Evolutionary conservation across 2,888 invertebrate genomes (phyloP), one percentile per base, ranked within the genome.

Genomic region (Trichacis sp.): DNA sequence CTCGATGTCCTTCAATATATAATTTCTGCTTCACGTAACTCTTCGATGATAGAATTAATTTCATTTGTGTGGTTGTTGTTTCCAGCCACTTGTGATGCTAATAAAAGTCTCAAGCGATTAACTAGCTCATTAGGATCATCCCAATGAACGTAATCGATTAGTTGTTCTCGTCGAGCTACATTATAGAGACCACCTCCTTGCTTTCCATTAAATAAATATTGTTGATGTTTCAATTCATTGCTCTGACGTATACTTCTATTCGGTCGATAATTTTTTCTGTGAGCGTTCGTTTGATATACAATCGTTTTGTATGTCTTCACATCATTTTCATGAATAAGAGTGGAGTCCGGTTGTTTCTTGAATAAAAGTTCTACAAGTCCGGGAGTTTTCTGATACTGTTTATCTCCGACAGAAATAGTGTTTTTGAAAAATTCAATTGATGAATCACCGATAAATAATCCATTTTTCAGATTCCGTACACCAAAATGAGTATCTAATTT

Each of bases 281-380:
- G 47, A 1, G 67, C 71, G 54, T 64, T 70, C 15, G 67, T 66
- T 8, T 1, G 8, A 20, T 50, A 36, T 30, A 72, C 17, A 49
- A 65, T 67, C 15, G 56, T 18, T 8, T 52, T 17, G 48, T 61
- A 60, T 48, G 51, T 51, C 14, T 42, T 14, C 14, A 40, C 5
- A 61, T 65, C 61, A 42, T 40, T 14, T 3, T 47, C 11, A 9
- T 19, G 49, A 8, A 63, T 12, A 29, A 42, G 2, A 5, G 20
- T 11, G 29, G 17, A 17, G 24, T 61, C 14, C 2, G 61, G 64
- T n/a, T 5, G 6, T 56, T 65, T 62, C 61, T 60, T 56, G 33
- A 70, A 66, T 24, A 68, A 6, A 48, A 66, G 40, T 45, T 68
- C 64, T 6, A 69, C 15, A 45, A 71, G 59, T 65, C 66, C 14